Evolutionary conservation across 2,113 vertebrate species (phyloP).

Genomic region (Ahaetulla prasina): DNA sequence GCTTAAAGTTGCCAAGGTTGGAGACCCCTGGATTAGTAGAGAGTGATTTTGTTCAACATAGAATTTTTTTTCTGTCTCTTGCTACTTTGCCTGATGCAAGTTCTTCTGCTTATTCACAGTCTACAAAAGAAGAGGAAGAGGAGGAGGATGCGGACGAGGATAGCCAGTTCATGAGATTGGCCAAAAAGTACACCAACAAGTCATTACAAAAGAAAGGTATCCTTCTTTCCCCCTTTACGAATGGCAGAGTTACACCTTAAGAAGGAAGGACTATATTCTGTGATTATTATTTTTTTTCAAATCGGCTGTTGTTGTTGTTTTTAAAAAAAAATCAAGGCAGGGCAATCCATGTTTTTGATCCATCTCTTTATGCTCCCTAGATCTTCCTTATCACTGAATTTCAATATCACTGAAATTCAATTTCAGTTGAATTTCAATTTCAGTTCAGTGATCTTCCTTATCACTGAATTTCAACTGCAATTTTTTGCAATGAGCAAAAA

Average conservation of each 20-base stretch:
- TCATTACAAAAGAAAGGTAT: conserved; percentile 84
- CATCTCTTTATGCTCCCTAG: background rate
- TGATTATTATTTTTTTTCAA: background rate
- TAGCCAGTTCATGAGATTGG: conserved; percentile 92
- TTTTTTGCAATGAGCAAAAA: no score
- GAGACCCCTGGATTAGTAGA: background rate
- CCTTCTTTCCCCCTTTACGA: background rate
- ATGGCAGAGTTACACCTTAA: background rate
- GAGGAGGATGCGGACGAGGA: conserved; percentile 77
- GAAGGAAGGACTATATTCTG: background rate
- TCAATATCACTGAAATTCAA: background rate
- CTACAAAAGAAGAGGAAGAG: conserved; percentile 73
- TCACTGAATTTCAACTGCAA: background rate
- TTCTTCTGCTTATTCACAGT: conserved; percentile 61
- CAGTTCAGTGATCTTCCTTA: no score
- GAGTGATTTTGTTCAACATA: background rate
- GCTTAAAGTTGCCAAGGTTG: no score
- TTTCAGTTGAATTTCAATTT: no score
- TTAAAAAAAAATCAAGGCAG: background rate
- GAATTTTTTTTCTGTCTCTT: background rate
- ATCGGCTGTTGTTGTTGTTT: background rate
- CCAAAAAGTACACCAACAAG: conserved; percentile 87
- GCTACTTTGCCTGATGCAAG: background rate
- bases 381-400: background rate
- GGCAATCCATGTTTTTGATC: background rate